phyloP scores from a whole-genome alignment of 1,140 invertebrate genomes.

The Micrasema minimum region DNA sequence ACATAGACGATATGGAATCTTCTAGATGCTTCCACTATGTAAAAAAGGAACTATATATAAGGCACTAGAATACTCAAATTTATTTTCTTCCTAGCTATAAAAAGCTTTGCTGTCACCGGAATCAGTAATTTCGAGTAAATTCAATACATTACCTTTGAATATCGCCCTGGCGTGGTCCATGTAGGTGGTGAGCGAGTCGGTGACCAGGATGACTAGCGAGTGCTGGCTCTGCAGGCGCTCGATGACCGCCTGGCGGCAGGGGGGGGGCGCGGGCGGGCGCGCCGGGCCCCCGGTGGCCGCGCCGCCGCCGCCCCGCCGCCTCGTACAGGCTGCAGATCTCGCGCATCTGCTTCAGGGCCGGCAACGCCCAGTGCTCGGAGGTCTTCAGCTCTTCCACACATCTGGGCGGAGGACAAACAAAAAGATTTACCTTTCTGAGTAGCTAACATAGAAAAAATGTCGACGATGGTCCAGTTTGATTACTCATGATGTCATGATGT shows the following conservation, averaged over 20 bases:
- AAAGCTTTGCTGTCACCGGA: too few relatives aligned
- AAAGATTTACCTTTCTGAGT: too few relatives aligned
- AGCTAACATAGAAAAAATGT: too few relatives aligned
- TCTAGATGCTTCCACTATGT: too few relatives aligned
- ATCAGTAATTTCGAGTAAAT: too few relatives aligned
- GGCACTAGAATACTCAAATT: too few relatives aligned
- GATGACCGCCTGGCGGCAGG: conserved; percentile 83
- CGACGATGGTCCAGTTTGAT: too few relatives aligned
- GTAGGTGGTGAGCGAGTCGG: conserved; percentile 91
- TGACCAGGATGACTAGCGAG: conserved; percentile 92
- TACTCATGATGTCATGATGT: too few relatives aligned
- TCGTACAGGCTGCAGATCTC: conserved; percentile 97
- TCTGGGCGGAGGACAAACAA: conserved; percentile 56
- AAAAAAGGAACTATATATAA: too few relatives aligned
- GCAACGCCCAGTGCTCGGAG: conserved; percentile 90
- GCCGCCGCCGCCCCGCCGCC: conserved; percentile 69
- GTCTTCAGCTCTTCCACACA: conserved; percentile 95
- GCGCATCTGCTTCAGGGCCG: conserved; percentile 93
- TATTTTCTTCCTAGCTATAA: too few relatives aligned
- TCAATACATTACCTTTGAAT: conserved; percentile 73
- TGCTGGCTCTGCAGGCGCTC: conserved; percentile 92
- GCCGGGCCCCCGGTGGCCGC: too few relatives aligned
- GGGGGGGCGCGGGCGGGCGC: conserved; percentile 71
- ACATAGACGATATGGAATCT: too few relatives aligned
- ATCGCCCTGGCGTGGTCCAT: conserved; percentile 86